Base-by-base conservation (phyloP, 2,797 vertebrate species). In the Neosalanx taihuensis region DNA sequence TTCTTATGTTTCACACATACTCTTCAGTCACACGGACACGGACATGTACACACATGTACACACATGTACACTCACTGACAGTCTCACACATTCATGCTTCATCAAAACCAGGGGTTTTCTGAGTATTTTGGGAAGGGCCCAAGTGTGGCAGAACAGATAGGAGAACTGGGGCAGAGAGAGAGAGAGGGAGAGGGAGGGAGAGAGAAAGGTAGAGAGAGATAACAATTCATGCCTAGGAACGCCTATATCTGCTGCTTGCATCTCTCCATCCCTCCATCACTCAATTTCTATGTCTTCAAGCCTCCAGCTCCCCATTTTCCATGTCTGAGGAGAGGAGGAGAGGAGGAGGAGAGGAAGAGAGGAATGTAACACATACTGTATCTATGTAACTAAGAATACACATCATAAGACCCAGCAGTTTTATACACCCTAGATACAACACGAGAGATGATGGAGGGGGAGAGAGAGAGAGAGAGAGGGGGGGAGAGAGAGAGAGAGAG, bases 381-480 rank as follows among this genome's bases (percentile, higher is more conserved):
- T 6, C 37, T 76, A 81, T 85, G 82, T 79, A 67, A 0, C 64
- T n/a, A 17, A 62, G 59, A 51, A 20, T 62, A 53, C 29, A 41
- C 37, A 67, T 30, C 31, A 13, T 17, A 20, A 67, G 26, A 18
- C 17, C 17, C 26, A 62, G 18, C 26, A 53, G 3, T 4, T 18
- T 3, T n/a, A 29, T 23, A 56, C 61, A 64, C 29, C 63, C 33
- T 57, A 9, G 33, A 56, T 60, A 46, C 35, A 30, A 30, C 31
- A 37, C 18, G 10, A 17, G 53, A 4, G 15, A 17, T 17, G 53
- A 53, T 53, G 51, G 10, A 13, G 10, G 18, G 51, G 10, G 53
- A 5, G 56, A 6, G 56, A 7, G 56, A n/a, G 56, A 10, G 13
- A 6, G 13, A n/a, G 13, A 5, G 12, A 20, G 13, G 23, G 13